phyloP scores from a whole-genome alignment of 2,113 vertebrate species.

The Muntiacus reevesi region DNA sequence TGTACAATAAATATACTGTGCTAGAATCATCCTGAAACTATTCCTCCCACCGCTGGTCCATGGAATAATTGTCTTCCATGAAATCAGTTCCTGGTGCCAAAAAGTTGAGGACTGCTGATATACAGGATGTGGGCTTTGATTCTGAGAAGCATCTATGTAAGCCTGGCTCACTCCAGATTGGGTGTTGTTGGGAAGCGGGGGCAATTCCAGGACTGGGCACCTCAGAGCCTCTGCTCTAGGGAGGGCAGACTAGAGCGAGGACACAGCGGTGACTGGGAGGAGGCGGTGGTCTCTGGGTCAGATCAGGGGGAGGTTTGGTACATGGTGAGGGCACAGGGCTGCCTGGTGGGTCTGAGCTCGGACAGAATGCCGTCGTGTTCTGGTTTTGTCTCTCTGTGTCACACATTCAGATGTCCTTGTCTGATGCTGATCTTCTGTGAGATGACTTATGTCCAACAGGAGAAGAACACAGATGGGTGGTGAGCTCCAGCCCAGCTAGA shows the following conservation, averaged over 20 bases:
- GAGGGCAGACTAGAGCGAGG: neutral
- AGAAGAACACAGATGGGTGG: rapidly evolving
- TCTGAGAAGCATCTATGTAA: rapidly evolving
- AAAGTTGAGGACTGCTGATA: rapidly evolving
- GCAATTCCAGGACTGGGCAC: rapidly evolving
- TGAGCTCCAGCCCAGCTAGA: no score
- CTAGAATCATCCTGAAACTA: no score
- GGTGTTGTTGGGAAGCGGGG: neutral
- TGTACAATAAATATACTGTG: no score
- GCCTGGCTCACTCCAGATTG: neutral
- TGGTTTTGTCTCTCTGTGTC: neutral
- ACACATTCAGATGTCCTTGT: neutral
- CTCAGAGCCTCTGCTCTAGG: rapidly evolving
- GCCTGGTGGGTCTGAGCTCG: neutral
- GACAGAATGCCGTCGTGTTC: neutral
- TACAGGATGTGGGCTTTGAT: neutral
- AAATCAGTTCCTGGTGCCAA: neutral
- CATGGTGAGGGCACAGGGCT: neutral
- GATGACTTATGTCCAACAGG: no score
- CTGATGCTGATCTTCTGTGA: neutral
- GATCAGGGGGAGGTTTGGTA: neutral
- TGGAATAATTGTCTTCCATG: neutral
- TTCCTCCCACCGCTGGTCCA: neutral
- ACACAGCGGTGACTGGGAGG: neutral
- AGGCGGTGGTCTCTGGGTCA: neutral